phyloP scores from a whole-genome alignment of 2,888 invertebrate species.

The Heliconius sara region DNA sequence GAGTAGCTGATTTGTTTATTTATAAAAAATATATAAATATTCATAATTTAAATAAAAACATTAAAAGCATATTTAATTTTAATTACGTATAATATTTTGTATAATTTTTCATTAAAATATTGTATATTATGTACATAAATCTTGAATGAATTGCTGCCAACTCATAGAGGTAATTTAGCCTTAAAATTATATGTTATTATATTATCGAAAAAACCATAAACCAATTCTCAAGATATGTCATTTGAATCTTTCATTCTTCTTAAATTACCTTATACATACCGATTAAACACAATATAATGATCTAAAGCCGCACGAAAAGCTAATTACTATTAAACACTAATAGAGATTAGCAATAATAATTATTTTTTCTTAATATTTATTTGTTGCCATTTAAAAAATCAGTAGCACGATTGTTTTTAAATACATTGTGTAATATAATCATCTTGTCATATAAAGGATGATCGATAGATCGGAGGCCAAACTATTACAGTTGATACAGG shows the following conservation, averaged over 20 bases:
- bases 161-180: background rate
- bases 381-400: constrained; percentile 3
- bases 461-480: too few species aligned
- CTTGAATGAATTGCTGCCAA: too few species aligned
- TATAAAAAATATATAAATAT: too few species aligned
- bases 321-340: constrained; percentile 12
- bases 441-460: background rate
- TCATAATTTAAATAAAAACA: too few species aligned
- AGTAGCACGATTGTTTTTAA: constrained; percentile 3
- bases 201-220: background rate
- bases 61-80: background rate
- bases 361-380: background rate
- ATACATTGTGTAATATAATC: background rate
- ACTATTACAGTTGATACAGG: too few species aligned
- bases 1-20: too few species aligned
- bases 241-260: background rate
- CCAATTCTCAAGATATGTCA: background rate
- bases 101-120: background rate
- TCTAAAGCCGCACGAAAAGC: constrained; percentile 2
- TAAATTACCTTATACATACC: background rate
- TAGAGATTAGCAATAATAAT: background rate
- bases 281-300: background rate
- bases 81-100: background rate
- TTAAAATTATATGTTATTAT: background rate
- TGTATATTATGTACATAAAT: too few species aligned